Percentiles rank a stretch among this genome's conserved stretches.
Conservation (phyloP, 2,888 invertebrate genomes). For the Drosophila melanocephala region DNA sequence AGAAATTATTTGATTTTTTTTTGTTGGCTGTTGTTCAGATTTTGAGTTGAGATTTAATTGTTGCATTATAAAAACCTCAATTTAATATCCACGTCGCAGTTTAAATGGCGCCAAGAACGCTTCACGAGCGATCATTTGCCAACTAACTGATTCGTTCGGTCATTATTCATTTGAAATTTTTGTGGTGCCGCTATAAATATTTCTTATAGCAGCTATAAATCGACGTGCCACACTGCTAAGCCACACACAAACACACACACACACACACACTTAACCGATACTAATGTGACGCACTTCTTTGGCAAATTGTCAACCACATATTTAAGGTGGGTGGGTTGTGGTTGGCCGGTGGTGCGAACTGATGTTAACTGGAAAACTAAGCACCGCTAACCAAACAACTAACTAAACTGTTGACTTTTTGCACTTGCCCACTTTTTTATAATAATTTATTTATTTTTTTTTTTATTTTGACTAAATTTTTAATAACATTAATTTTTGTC, state of each 20-base stretch:
- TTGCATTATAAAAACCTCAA: conserved; percentile 59
- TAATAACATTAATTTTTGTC: background rate
- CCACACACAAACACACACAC: conserved; percentile 2
- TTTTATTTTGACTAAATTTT: background rate
- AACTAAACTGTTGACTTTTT: background rate
- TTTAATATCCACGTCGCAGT: conserved; percentile 50
- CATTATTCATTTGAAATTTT: conserved; percentile 52
- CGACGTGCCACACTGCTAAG: conserved; percentile 22
- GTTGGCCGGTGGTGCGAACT: conserved; percentile 17
- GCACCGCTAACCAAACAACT: background rate
- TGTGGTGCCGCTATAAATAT: conserved; percentile 57
- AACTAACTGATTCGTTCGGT: conserved; percentile 26
- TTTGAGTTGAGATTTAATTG: conserved; percentile 59
- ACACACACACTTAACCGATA: background rate
- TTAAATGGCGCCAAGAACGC: conserved; percentile 71
- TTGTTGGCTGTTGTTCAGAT: conserved; percentile 38
- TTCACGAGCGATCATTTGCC: conserved; percentile 34
- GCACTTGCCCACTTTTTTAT: background rate
- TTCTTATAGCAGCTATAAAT: conserved; percentile 63
- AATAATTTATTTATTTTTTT: background rate
- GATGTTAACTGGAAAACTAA: conserved; percentile 15
- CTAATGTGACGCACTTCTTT: conserved; percentile 45
- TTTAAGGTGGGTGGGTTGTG: conserved; percentile 1
- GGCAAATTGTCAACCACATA: conserved; percentile 24
- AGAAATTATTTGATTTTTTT: background rate